Evolutionary conservation across 2,888 invertebrate genomes (phyloP), one percentile per base, ranked within the genome.

Genomic region (Heliconius cydno): DNA sequence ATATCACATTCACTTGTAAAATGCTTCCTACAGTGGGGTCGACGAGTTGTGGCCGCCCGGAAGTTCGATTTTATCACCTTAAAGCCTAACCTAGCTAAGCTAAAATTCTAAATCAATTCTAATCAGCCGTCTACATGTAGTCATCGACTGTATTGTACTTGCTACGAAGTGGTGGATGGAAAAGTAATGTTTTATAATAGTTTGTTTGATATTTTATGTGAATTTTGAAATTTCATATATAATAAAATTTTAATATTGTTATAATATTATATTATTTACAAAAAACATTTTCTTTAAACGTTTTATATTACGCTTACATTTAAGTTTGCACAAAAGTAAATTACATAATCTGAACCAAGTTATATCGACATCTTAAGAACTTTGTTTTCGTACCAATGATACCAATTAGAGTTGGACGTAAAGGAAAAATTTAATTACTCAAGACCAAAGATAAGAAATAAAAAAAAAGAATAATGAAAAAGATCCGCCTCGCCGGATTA

Each of bases 401-500:
- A 34, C 19, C 41, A 75, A 80, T 74, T 70, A 63, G n/a, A 73
- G 76, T 66, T 41, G 46, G 71, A 57, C 71, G 72, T 73, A 79
- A 77, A 81, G 76, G 82, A 78, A 78, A 74, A 67, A 78, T 76
- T 81, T 82, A 82, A 83, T 83, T 82, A 83, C 81, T 80, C 73
- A 78, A 82, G 78, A 52, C 34, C 30, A 81, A 80, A 81, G 79
- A 80, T 80, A 77, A 80, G 79, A 84, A 70, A 68, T 13, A 80
- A 82, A 82, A 79, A 81, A 83, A 80, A 84, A 83, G 81, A 81
- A 80, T 81, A 80, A 83, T 79, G 71, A 80, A 78, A 82, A 80
- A 75, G 81, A 80, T 84, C 77, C 80, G 79, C 63, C 80, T 76
- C 77, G 79, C 66, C 79, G 70, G 79, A 81, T 78, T 78, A 79